Percentiles rank a stretch among this genome's conserved stretches.
phyloP scores from a whole-genome alignment of 2,888 invertebrate species.

The Apamea epomidion region DNA sequence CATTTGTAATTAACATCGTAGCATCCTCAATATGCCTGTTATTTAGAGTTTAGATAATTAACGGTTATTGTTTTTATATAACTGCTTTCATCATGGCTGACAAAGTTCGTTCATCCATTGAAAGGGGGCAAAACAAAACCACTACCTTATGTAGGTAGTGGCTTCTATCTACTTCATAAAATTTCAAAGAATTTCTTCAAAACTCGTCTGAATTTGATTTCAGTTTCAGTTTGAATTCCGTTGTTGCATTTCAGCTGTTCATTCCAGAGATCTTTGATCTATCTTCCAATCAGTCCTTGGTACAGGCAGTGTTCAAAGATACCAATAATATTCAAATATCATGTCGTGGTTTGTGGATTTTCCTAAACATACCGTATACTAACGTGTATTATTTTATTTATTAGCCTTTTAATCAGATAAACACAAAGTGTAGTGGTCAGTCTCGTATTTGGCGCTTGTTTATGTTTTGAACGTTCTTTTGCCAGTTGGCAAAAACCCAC shows the following conservation, averaged over 20 bases:
- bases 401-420: no score
- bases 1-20: constrained; percentile 11
- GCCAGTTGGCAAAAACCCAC: no score
- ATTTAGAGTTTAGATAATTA: constrained; percentile 15
- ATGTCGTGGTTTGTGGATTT: no score
- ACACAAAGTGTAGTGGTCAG: no score
- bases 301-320: background rate
- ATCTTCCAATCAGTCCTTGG: background rate
- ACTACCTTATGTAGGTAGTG: no score
- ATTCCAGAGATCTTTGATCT: background rate
- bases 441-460: background rate
- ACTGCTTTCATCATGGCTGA: background rate
- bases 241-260: background rate
- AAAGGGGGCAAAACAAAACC: no score
- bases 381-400: no score
- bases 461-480: background rate
- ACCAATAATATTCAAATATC: background rate
- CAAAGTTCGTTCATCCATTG: background rate
- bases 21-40: background rate
- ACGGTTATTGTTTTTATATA: background rate
- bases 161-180: background rate
- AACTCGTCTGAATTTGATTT: background rate
- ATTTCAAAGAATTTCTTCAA: no score
- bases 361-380: no score
- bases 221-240: background rate